Evolutionary conservation across 37 sponge, comb jelly and placozoan genomes (phyloP).

Genomic region (Tethya wilhelma): DNA sequence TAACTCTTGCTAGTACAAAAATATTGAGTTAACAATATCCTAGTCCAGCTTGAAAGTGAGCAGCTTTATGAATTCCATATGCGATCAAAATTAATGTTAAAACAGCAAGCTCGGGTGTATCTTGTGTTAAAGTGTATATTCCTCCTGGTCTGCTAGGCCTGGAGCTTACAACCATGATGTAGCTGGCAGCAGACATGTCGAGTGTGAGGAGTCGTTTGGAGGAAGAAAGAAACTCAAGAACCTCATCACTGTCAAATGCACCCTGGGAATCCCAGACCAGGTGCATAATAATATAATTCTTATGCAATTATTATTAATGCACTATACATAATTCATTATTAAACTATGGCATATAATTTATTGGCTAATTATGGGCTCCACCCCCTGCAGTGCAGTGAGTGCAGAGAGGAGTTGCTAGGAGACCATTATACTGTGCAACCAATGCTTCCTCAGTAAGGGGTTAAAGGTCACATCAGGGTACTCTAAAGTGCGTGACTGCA

Average conservation of each 20-base stretch:
- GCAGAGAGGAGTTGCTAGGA: slow-evolving; percentile 35
- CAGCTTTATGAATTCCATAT: too few relatives aligned
- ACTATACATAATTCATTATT: neutral
- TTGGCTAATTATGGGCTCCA: neutral
- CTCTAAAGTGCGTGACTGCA: slow-evolving; percentile 70
- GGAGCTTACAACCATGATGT: slow-evolving; percentile 58
- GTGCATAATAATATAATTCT: slow-evolving; percentile 9
- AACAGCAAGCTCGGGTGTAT: too few relatives aligned
- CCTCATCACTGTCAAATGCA: slow-evolving; percentile 64
- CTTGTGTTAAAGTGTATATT: too few relatives aligned
- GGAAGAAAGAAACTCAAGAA: slow-evolving; percentile 16
- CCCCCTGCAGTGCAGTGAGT: slow-evolving; percentile 39
- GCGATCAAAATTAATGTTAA: too few relatives aligned
- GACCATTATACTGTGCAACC: slow-evolving; percentile 69
- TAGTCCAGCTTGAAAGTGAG: too few relatives aligned
- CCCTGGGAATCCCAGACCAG: slow-evolving; percentile 67
- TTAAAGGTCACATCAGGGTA: slow-evolving; percentile 12
- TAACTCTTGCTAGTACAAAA: too few relatives aligned
- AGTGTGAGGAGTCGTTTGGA: slow-evolving; percentile 61
- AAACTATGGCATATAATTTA: neutral
- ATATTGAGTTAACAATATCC: too few relatives aligned
- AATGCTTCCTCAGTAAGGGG: slow-evolving; percentile 22
- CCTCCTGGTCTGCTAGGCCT: too few relatives aligned
- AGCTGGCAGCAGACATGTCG: slow-evolving; percentile 17
- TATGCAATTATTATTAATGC: neutral